Percentiles rank a stretch among this genome's conserved stretches.
Conservation (phyloP, 1,140 invertebrate genomes). For the Neelides sp. region DNA sequence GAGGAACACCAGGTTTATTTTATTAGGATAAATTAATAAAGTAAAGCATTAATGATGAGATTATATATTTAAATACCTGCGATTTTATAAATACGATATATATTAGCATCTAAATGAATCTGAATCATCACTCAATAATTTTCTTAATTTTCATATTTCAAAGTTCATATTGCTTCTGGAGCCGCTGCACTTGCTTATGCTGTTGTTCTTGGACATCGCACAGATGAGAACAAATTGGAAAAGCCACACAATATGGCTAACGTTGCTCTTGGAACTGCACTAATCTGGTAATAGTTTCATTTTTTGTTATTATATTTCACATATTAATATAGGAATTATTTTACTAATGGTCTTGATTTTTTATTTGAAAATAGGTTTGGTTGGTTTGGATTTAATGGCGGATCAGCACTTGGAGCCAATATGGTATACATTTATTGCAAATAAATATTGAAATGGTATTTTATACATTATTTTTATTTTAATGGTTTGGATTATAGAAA, state of each 20-base stretch:
- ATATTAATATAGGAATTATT: too few relatives aligned
- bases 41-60: too few relatives aligned
- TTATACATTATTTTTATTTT: neutral
- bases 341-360: neutral
- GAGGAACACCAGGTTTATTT: constrained; percentile 28
- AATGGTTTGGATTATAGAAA: neutral
- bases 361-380: neutral
- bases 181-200: constrained; percentile 25
- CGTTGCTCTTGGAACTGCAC: constrained; percentile 26
- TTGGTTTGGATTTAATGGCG: constrained; percentile 19
- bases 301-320: neutral
- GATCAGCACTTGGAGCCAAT: neutral
- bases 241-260: constrained; percentile 31
- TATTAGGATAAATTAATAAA: too few relatives aligned
- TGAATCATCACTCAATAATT: too few relatives aligned
- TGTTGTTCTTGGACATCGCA: constrained; percentile 12
- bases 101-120: too few relatives aligned
- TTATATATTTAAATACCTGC: too few relatives aligned
- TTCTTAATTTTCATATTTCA: too few relatives aligned
- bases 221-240: constrained; percentile 8
- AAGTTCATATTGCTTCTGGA: constrained; percentile 25
- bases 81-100: too few relatives aligned
- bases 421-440: neutral
- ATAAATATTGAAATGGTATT: neutral
- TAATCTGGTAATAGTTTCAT: constrained; percentile 28